These are phyloP conservation scores for Sebastes variabilis DNA, from an alignment of 2,797 vertebrate species.

Conservation along the genomic window DNA sequence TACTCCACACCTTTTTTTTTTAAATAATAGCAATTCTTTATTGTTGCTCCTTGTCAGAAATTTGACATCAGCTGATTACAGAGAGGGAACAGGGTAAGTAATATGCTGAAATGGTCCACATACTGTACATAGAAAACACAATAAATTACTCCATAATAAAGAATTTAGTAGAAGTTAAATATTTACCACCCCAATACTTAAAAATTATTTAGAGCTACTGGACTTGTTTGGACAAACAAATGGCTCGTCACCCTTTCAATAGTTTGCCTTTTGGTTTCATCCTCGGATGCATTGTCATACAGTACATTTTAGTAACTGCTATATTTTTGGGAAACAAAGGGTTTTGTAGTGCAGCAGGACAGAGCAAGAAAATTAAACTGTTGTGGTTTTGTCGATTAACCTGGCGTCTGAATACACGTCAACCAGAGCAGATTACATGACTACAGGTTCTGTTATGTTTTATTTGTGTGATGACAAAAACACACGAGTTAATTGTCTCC, in stretches of 20 bases:
- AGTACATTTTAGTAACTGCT: conserved; percentile 68
- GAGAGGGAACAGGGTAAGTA: conserved; percentile 71
- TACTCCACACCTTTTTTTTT: conserved; percentile 38
- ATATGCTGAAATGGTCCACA: conserved; percentile 75
- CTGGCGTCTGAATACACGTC: conserved; percentile 37
- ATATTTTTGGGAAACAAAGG: conserved; percentile 33
- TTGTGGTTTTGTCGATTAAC: conserved; percentile 33
- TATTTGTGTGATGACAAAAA: conserved; percentile 54
- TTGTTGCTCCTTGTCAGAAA: conserved; percentile 78
- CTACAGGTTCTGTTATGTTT: conserved; percentile 50
- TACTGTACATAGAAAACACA: conserved; percentile 82
- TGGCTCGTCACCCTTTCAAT: conserved; percentile 72
- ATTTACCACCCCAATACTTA: conserved; percentile 75
- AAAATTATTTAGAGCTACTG: conserved; percentile 76
- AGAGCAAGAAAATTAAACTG: conserved; percentile 45
- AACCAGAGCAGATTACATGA: conserved; percentile 54
- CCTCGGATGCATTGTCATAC: conserved; percentile 62
- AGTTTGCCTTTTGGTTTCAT: conserved; percentile 77
- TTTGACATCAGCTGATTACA: conserved; percentile 80
- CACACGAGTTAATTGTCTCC: conserved; percentile 52
- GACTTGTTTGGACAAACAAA: conserved; percentile 76
- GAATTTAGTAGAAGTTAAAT: conserved; percentile 74
- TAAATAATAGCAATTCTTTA: conserved; percentile 81
- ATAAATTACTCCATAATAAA: conserved; percentile 79
- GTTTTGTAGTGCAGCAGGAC: conserved; percentile 74